These are phyloP conservation scores for Phoxinus phoxinus DNA, from an alignment of 2,113 vertebrate genomes.

Conservation along the genomic window DNA sequence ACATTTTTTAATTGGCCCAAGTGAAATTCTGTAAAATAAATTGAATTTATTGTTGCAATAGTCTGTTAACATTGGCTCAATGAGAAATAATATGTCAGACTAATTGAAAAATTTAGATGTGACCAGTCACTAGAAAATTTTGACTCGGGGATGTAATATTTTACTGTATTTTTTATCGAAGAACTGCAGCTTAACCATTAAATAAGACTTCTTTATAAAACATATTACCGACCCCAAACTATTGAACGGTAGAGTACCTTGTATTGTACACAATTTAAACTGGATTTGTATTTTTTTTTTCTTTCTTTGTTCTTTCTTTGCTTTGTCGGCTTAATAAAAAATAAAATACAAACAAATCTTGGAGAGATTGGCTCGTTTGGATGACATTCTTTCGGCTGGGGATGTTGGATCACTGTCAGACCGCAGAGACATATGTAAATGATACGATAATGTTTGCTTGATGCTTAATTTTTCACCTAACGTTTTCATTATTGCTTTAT, in stretches of 20 bases:
- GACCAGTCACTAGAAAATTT: too few species aligned
- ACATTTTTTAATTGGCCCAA: too few species aligned
- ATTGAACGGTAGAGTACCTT: not conserved
- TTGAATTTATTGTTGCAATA: too few species aligned
- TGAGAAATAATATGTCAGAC: too few species aligned
- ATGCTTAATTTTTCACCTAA: not conserved
- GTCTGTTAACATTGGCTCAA: too few species aligned
- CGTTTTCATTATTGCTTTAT: not conserved
- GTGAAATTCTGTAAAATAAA: too few species aligned
- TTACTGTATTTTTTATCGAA: not conserved
- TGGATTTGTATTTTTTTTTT: not conserved
- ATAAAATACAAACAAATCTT: not conserved
- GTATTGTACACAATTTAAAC: not conserved
- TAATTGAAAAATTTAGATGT: too few species aligned
- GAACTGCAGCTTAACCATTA: not conserved
- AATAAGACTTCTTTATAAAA: not conserved
- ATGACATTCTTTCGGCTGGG: not conserved
- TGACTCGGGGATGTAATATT: too few species aligned
- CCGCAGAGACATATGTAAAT: not conserved
- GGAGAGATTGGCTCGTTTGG: not conserved
- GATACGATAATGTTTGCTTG: constrained; percentile 13
- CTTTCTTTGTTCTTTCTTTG: not conserved
- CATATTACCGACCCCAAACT: not conserved
- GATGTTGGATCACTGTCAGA: not conserved
- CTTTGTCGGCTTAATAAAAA: not conserved